Evolutionary conservation across 1,140 invertebrate genomes (phyloP).

Genomic region (Drosophila serrata): DNA sequence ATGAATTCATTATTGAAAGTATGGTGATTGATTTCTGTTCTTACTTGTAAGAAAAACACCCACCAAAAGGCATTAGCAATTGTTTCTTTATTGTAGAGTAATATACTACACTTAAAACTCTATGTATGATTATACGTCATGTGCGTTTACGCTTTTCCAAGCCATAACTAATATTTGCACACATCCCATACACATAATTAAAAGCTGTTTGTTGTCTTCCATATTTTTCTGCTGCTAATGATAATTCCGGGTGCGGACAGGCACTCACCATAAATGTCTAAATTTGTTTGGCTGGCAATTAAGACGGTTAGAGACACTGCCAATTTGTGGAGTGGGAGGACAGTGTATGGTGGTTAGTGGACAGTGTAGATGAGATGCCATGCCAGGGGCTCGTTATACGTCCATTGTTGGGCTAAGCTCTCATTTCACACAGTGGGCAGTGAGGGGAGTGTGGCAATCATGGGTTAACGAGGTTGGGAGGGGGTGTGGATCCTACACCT

Average conservation of each 20-base stretch:
- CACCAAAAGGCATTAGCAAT: background rate
- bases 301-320: conserved; percentile 34
- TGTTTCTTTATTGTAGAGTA: background rate
- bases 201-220: conserved; percentile 12
- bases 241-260: conserved; percentile 14
- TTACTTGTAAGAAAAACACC: background rate
- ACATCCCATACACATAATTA: conserved; percentile 51
- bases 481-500: conserved; percentile 22
- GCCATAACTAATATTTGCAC: conserved; percentile 33
- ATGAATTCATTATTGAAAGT: background rate
- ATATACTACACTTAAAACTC: background rate
- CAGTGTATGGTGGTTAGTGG: conserved; percentile 1
- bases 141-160: background rate
- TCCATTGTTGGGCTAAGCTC: conserved; percentile 50
- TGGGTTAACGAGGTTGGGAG: background rate
- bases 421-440: conserved; percentile 13
- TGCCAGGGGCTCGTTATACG: conserved; percentile 70
- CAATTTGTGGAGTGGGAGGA: conserved; percentile 42
- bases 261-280: conserved; percentile 32
- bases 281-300: conserved; percentile 64
- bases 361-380: conserved; percentile 28
- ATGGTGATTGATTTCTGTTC: background rate
- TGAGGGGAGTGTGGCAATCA: background rate
- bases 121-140: conserved; percentile 16
- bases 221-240: conserved; percentile 42